Conservation (phyloP, 2,888 invertebrate species). For the Tholera decimalis region DNA sequence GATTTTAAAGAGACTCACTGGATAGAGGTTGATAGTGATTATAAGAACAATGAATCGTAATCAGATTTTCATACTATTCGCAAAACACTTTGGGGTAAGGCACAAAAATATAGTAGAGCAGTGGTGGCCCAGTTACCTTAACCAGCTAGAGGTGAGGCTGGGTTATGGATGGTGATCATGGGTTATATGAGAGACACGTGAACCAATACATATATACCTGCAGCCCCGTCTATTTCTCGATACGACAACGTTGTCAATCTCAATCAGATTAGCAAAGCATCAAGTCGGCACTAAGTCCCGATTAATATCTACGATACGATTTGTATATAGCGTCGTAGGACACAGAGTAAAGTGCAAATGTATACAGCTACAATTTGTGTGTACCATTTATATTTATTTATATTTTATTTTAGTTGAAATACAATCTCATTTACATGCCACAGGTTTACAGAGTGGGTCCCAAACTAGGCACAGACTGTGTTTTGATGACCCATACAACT, state of each 20-base stretch:
- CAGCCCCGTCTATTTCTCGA: constrained; percentile 13
- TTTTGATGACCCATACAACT: too few relatives aligned
- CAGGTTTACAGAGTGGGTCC: too few relatives aligned
- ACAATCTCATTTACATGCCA: too few relatives aligned
- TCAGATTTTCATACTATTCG: too few relatives aligned
- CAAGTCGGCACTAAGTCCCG: constrained; percentile 63
- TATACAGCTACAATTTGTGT: not conserved
- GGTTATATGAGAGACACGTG: not conserved
- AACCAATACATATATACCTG: constrained; percentile 21
- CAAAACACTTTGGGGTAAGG: too few relatives aligned
- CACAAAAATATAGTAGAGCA: too few relatives aligned
- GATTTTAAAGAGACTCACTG: too few relatives aligned
- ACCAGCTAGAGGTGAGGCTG: not conserved
- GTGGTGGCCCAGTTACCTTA: too few relatives aligned
- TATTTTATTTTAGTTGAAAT: too few relatives aligned
- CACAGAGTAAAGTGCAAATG: constrained; percentile 28
- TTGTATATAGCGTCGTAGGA: not conserved
- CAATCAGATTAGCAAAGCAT: constrained; percentile 72
- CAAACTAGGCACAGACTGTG: too few relatives aligned
- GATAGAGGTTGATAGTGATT: too few relatives aligned
- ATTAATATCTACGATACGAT: constrained; percentile 60
- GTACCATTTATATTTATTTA: not conserved
- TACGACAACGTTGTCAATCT: constrained; percentile 64
- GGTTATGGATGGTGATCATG: not conserved
- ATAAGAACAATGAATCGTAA: too few relatives aligned